phyloP scores from a whole-genome alignment of 2,113 vertebrate species.

The Microcebus jonahi region DNA sequence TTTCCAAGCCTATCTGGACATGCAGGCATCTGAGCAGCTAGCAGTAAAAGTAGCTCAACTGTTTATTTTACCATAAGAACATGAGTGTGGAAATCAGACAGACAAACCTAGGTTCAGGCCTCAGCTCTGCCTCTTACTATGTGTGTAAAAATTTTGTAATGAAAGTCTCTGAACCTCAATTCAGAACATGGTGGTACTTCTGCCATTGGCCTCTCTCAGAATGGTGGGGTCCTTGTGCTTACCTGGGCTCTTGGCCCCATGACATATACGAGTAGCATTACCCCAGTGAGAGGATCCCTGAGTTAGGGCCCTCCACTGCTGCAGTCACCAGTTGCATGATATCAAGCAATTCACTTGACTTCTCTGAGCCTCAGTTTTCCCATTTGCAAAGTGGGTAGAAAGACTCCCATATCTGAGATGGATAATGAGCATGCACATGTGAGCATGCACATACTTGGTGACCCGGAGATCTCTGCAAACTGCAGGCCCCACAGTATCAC shows the following conservation, averaged over 20 bases:
- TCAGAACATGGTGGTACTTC: background rate
- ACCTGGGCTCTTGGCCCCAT: background rate
- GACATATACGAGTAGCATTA: background rate
- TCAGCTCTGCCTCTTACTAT: background rate
- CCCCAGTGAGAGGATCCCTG: background rate
- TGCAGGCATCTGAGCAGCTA: background rate
- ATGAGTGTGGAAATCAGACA: background rate
- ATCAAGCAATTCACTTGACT: background rate
- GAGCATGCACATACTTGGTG: background rate
- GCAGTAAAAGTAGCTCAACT: background rate
- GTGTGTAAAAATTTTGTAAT: background rate
- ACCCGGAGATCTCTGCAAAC: background rate
- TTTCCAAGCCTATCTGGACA: background rate
- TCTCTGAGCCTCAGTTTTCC: background rate
- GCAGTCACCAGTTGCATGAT: background rate
- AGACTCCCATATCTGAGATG: background rate
- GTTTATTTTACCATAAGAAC: slow-evolving; percentile 39
- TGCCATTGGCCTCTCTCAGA: background rate
- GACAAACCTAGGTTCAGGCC: background rate
- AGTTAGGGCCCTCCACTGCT: background rate
- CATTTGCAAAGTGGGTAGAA: background rate
- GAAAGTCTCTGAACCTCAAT: background rate
- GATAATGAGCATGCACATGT: background rate
- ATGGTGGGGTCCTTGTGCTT: background rate
- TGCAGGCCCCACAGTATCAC: background rate